Percentiles rank a stretch among this genome's conserved stretches.
Evolutionary conservation across 1,140 invertebrate species (phyloP).

Genomic region (Heterodera schachtii): DNA sequence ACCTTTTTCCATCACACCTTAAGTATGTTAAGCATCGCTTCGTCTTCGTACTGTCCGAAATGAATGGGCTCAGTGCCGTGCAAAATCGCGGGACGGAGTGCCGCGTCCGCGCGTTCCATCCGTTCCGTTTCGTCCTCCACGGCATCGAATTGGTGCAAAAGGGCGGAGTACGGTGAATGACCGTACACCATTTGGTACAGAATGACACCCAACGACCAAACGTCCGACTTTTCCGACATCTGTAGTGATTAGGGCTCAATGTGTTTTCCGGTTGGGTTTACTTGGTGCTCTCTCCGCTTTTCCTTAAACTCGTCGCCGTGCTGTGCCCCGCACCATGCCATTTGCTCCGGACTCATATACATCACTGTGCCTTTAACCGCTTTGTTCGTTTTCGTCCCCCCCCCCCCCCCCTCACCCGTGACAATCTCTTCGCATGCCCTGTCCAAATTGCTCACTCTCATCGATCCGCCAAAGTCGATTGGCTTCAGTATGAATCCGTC

Average conservation of each 20-base stretch:
- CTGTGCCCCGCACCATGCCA: slow-evolving; percentile 25
- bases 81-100: slow-evolving; percentile 19
- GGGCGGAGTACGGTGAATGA: background rate
- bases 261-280: background rate
- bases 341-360: slow-evolving; percentile 31
- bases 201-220: slow-evolving; percentile 26
- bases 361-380: slow-evolving; percentile 15
- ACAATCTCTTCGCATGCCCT: slow-evolving; percentile 26
- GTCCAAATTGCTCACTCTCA: background rate
- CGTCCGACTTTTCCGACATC: slow-evolving; percentile 23
- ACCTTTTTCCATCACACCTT: background rate
- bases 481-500: slow-evolving; percentile 14
- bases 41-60: slow-evolving; percentile 23
- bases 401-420: background rate
- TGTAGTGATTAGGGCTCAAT: background rate
- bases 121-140: background rate
- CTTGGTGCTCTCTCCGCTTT: slow-evolving; percentile 18
- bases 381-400: background rate
- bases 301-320: background rate
- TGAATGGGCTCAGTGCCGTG: slow-evolving; percentile 15
- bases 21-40: slow-evolving; percentile 8
- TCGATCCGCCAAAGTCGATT: slow-evolving; percentile 30
- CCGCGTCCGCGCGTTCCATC: slow-evolving; percentile 5
- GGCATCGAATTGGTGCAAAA: slow-evolving; percentile 13
- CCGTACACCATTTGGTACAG: slow-evolving; percentile 27